Conservation (phyloP, 2,888 invertebrate species). For the Megastigmus dorsalis region DNA sequence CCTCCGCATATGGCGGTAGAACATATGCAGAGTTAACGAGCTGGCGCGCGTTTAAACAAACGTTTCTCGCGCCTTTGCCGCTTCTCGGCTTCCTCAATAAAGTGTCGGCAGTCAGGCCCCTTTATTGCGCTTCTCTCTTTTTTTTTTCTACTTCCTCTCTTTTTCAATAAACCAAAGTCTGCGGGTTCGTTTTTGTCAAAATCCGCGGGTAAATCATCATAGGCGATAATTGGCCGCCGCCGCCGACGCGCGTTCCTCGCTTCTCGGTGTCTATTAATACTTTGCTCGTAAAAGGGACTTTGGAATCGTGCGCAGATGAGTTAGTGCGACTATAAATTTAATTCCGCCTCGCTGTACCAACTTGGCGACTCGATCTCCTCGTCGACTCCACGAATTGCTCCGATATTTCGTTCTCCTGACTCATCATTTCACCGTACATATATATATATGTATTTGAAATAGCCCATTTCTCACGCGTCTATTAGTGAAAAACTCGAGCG, state of each 20-base stretch:
- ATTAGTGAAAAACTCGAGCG: too few relatives aligned
- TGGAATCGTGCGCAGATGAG: conserved; percentile 5
- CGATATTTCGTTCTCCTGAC: not conserved
- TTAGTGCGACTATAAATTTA: conserved; percentile 18
- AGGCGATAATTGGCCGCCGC: not conserved
- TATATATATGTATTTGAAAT: too few relatives aligned
- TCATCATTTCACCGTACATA: not conserved
- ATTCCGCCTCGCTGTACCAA: not conserved
- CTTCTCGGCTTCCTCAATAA: too few relatives aligned
- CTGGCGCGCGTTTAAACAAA: not conserved
- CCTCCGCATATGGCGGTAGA: too few relatives aligned
- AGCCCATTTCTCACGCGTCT: not conserved
- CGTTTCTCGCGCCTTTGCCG: not conserved
- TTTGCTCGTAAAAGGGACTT: not conserved
- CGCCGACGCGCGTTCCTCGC: not conserved
- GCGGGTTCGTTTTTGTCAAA: too few relatives aligned
- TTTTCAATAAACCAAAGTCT: too few relatives aligned
- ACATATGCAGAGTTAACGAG: not conserved
- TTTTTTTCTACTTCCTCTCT: too few relatives aligned
- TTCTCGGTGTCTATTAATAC: conserved; percentile 36
- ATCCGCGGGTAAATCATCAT: too few relatives aligned
- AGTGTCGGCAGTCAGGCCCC: too few relatives aligned
- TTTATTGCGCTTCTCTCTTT: too few relatives aligned
- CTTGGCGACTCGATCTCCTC: not conserved
- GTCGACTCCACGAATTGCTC: not conserved